These are phyloP conservation scores for Lonchura striata DNA, from an alignment of 2,113 vertebrate genomes.

Conservation along the genomic window DNA sequence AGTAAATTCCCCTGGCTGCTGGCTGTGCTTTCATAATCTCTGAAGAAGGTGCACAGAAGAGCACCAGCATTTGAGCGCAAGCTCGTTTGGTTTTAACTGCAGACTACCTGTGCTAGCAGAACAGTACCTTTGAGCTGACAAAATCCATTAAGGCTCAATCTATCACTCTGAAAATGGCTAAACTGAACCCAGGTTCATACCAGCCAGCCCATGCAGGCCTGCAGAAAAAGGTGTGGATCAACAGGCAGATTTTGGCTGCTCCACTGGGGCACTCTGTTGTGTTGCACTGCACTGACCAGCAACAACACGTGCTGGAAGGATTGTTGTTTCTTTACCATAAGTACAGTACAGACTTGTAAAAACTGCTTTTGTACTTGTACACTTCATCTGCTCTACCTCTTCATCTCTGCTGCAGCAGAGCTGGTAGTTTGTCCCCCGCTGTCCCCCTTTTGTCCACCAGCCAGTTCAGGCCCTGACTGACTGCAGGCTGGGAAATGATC, in stretches of 20 bases:
- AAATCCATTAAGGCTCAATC: not conserved
- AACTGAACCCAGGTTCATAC: not conserved
- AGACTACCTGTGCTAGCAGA: not conserved
- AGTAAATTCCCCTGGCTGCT: not conserved
- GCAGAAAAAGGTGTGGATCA: not conserved
- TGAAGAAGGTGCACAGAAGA: not conserved
- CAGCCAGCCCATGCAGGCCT: not conserved
- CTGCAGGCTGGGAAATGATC: accelerated
- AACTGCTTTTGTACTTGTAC: not conserved
- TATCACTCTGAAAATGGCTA: not conserved
- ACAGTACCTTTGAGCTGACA: not conserved
- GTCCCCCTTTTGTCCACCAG: not conserved
- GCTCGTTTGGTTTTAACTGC: not conserved
- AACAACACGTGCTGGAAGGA: not conserved
- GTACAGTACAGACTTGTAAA: not conserved
- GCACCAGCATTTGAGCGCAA: not conserved
- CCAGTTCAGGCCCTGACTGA: accelerated
- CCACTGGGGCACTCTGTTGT: not conserved
- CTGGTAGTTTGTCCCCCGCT: accelerated
- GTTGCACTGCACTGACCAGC: not conserved
- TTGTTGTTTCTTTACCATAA: accelerated
- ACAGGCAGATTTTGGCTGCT: not conserved
- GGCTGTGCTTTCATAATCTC: not conserved
- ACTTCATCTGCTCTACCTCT: not conserved
- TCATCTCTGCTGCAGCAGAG: not conserved